Base-by-base conservation (phyloP, 2,113 vertebrate species). In the Alouatta palliata region DNA sequence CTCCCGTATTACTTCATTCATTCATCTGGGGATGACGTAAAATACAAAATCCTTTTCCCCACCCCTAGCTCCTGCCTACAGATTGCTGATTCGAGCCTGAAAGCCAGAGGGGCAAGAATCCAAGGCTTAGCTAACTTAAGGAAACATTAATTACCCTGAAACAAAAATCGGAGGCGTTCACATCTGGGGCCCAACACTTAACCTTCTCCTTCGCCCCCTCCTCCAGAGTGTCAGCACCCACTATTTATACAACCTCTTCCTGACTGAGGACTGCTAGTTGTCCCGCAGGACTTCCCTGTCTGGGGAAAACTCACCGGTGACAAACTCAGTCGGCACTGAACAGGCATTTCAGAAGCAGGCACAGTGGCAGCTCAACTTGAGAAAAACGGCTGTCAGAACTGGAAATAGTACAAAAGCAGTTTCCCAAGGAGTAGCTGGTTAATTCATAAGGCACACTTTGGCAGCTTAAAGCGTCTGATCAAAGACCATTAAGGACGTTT, bases 61-160 rank as follows among this genome's bases (percentile, higher is more conserved):
- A n/a, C 88, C 64, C 95, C 49, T 79, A 86, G 56, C 70, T 40
- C 92, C 64, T 91, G 11, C 94, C 93, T 92, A 56, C 87, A 96
- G 85, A 94, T n/a, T 94, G 90, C 79, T n/a, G 92, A 96, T 95
- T 97, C 81, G 75, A 96, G 97, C 95, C 40, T 90, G 88, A 96
- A 91, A 96, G 96, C 95, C 95, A 93, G 70, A 98, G 95, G 92
- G 96, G 96, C 75, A 43, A 97, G 96, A 97, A 87, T 96, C 90
- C 87, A 83, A 95, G 96, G 75, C 93, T 95, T 40, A 97, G 70
- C 95, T 97, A 82, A 97, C 96, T 96, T 93, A 98, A 97, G 92
- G 84, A 98, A 98, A 98, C 97, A 97, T 97, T 97, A 98, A 98
- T 98, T 98, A 98, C 95, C 95, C 97, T 98, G 97, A 98, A 98